Evolutionary conservation across 2,113 vertebrate genomes (phyloP), one percentile per base, ranked within the genome.

Genomic region (Oreotrochilus melanogaster): DNA sequence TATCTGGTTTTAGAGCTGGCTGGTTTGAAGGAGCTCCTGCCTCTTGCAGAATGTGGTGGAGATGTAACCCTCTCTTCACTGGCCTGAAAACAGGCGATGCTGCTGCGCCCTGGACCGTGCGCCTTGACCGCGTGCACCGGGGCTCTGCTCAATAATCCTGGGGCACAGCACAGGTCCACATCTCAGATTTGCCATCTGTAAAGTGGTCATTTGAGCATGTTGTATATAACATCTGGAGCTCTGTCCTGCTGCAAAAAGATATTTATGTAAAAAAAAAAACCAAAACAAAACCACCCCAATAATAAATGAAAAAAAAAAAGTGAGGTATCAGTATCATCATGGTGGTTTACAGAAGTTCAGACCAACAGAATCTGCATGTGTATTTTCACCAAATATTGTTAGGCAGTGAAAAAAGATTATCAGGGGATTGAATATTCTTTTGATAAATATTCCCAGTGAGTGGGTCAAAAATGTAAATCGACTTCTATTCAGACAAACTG

Each of bases 401-500:
- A 95, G 95, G 75, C 85, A 94, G 78, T 22, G 86, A 78, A 93
- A 51, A 27, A 84, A 7, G 48, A 27, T 86, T 93, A 78, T 87
- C 82, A 69, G 45, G 78, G 96, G 96, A 57, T 27, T 83, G 57
- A 86, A 97, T 88, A 89, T 88, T 96, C 95, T 93, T 96, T 95
- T 98, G 96, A 96, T 96, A 96, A 97, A 97, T 95, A 91, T 90
- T 93, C 88, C 96, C 93, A 87, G 66, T 66, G 86, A 94, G 83
- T 89, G 71, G 91, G 90, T 97, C 95, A 95, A 96, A 97, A 97
- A 97, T 97, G 81, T 93, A 98, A 97, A 98, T 97, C 4, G 24
- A 94, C 76, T 93, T 95, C 82, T 96, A 93, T 96, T 96, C 78
- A 96, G 91, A 92, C 84, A 91, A 80, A 96, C 88, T 94, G 60